Evolutionary conservation across 2,888 invertebrate species (phyloP).

Genomic region (Lithosia quadra): DNA sequence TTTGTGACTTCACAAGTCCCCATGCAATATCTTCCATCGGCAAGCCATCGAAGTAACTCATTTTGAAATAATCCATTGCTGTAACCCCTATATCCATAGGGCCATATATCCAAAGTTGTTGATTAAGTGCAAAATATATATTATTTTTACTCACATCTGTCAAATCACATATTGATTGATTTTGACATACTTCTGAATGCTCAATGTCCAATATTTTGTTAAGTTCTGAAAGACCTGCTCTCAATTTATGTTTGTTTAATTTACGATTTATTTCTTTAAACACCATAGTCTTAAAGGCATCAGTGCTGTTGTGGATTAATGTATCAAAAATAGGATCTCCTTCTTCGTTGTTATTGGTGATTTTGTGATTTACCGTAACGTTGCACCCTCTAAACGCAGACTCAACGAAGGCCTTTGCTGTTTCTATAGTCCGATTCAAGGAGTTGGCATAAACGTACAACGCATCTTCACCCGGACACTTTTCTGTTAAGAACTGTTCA

Average conservation of each 20-base stretch:
- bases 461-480: slow-evolving; percentile 30
- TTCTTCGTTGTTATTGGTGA: slow-evolving; percentile 2
- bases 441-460: slow-evolving; percentile 28
- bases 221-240: slow-evolving; percentile 16
- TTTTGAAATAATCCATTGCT: slow-evolving; percentile 31
- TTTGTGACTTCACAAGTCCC: slow-evolving; percentile 35
- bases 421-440: slow-evolving; percentile 14
- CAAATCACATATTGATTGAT: slow-evolving; percentile 41
- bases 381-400: slow-evolving; percentile 17
- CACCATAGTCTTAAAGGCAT: slow-evolving; percentile 25
- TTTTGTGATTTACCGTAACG: slow-evolving; percentile 10
- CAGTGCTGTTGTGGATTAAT: slow-evolving; percentile 6
- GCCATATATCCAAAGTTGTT: slow-evolving; percentile 24
- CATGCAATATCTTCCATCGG: slow-evolving; percentile 40
- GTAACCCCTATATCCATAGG: slow-evolving; percentile 23
- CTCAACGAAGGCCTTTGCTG: slow-evolving; percentile 15
- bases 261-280: slow-evolving; percentile 25
- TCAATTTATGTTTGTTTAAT: slow-evolving; percentile 22
- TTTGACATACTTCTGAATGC: slow-evolving; percentile 35
- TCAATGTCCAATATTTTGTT: slow-evolving; percentile 38
- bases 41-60: slow-evolving; percentile 38
- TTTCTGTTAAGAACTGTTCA: slow-evolving; percentile 28
- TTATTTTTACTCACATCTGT: slow-evolving; percentile 24
- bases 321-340: slow-evolving; percentile 31
- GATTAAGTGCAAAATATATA: slow-evolving; percentile 20